Percentiles rank a stretch among this genome's conserved stretches.
These are phyloP conservation scores for Pachyramphus minor DNA, from an alignment of 2,113 vertebrate species.

Conservation along the genomic window DNA sequence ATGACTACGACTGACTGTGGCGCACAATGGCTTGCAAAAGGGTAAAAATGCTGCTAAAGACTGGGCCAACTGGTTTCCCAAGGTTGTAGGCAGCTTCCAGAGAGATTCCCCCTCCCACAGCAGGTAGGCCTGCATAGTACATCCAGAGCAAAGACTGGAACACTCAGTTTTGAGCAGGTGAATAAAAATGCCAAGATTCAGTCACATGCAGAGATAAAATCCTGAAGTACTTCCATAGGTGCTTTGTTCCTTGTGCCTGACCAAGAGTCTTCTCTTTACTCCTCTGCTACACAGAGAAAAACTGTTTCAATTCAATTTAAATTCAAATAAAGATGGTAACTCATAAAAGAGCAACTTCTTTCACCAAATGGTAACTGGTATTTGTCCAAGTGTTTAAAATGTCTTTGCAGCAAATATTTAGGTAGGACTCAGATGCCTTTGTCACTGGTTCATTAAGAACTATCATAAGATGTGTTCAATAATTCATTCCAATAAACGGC, in stretches of 20 bases:
- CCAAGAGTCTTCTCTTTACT: background rate
- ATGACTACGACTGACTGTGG: background rate
- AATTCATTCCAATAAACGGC: background rate
- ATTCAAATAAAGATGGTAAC: background rate
- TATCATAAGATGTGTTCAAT: background rate
- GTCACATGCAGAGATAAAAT: background rate
- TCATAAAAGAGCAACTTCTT: background rate
- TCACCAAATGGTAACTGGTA: background rate
- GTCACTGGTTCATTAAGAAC: background rate
- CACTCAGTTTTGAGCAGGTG: background rate
- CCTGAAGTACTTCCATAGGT: background rate
- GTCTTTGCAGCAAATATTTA: background rate
- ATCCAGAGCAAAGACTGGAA: background rate
- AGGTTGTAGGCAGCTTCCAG: background rate
- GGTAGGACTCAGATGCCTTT: background rate
- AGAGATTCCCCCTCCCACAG: fast-evolving
- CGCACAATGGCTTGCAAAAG: background rate
- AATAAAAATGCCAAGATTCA: background rate
- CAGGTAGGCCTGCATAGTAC: background rate
- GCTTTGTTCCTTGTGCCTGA: background rate
- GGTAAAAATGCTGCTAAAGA: background rate
- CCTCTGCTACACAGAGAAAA: background rate
- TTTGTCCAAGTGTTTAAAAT: background rate
- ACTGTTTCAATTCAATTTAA: background rate
- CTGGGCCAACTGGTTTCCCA: background rate